Percentiles rank a stretch among this genome's conserved stretches.
Evolutionary conservation across 1,140 invertebrate species (phyloP).

Genomic region (Helicoverpa armigera): DNA sequence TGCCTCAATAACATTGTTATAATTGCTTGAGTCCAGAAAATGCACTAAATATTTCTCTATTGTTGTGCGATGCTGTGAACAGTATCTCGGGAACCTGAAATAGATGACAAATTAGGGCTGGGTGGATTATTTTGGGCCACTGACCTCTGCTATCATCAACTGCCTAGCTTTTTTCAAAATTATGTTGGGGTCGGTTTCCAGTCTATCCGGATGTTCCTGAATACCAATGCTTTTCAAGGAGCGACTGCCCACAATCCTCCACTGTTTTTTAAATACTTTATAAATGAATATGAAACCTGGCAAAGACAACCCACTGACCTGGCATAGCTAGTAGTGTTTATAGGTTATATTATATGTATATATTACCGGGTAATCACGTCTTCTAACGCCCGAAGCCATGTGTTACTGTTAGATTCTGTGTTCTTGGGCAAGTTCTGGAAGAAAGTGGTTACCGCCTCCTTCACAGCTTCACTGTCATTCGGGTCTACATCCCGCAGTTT

Average conservation of each 20-base stretch:
- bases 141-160: not conserved
- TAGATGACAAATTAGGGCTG: slow-evolving; percentile 9
- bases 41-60: slow-evolving; percentile 67
- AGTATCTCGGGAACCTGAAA: slow-evolving; percentile 79
- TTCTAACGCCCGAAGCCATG: slow-evolving; percentile 70
- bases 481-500: slow-evolving; percentile 76
- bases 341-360: slow-evolving; percentile 59
- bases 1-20: slow-evolving; percentile 72
- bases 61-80: slow-evolving; percentile 67
- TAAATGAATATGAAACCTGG: not conserved
- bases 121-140: too few species aligned
- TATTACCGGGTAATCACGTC: slow-evolving; percentile 74
- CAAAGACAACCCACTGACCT: too few species aligned
- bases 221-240: too few species aligned
- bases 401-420: slow-evolving; percentile 58
- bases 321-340: slow-evolving; percentile 27
- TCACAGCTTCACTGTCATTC: slow-evolving; percentile 74
- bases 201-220: too few species aligned
- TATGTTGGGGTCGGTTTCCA: too few species aligned
- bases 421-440: slow-evolving; percentile 72
- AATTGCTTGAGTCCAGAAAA: slow-evolving; percentile 67
- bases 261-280: not conserved
- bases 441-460: slow-evolving; percentile 69
- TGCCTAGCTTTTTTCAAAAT: too few species aligned
- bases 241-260: not conserved